Base-by-base conservation (phyloP, 2,797 vertebrate species). In the Bryconaethiops microstoma region DNA sequence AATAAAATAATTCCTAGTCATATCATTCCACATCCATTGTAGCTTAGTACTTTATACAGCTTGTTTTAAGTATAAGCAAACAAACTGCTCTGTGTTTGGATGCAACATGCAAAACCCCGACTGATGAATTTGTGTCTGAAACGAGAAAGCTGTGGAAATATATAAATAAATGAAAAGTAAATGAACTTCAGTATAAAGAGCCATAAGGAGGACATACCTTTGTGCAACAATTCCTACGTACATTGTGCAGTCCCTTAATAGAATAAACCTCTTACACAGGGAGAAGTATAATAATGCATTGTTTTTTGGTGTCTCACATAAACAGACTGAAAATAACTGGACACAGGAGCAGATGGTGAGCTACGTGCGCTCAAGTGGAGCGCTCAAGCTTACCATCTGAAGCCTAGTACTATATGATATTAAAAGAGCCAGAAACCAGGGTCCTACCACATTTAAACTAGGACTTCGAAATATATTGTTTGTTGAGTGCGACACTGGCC, bases 11-110 rank as follows among this genome's bases (percentile, higher is more conserved):
- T n/a, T 57, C 39, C 8, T 45, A 45, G 19, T 68, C 65, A n/a
- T n/a, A 16, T 50, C 42, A 70, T 1, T 50, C 2, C 12, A 25
- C 45, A 40, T 21, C 12, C 29, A 57, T 29, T 35, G 54, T 7
- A 40, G 19, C 40, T 4, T 21, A 17, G 45, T 54, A 25, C 25
- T 39, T 55, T 55, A 7, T 55, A 55, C n/a, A 35, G 16, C 52
- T 19, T 39, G 71, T 40, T 73, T 73, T 57, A 29, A 16, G 29
- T 57, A n/a, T 7, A 50, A 23, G n/a, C 68, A 48, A 73, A 73
- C 52, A 21, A 4, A 50, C 35, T 25, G 16, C 25, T 5, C n/a
- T 69, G 19, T 52, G 14, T 64, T 64, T 16, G 35, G 25, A 25
- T 63, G 63, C 63, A 64, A 16, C 14, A 39, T 23, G n/a, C 16